phyloP scores from a whole-genome alignment of 2,797 vertebrate species.

The Garrulus glandarius region DNA sequence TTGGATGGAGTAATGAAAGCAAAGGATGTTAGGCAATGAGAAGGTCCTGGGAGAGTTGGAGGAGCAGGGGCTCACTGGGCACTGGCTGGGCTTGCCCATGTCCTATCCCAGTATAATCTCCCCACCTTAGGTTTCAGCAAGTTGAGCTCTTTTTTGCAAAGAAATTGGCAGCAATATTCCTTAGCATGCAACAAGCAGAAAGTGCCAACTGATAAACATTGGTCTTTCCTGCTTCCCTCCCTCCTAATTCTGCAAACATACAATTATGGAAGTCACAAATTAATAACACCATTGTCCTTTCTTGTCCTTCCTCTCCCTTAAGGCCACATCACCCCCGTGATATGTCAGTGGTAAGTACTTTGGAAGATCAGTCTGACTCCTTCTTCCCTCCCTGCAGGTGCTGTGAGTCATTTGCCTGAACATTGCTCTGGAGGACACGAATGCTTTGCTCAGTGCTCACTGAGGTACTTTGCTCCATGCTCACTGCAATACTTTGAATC shows the following conservation, averaged over 20 bases:
- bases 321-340: background rate
- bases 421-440: background rate
- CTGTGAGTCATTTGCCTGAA: constrained; percentile 19
- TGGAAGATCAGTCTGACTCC: constrained; percentile 45
- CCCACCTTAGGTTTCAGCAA: background rate
- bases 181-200: background rate
- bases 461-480: background rate
- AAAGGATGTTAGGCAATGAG: background rate
- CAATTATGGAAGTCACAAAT: background rate
- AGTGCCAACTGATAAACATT: background rate
- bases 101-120: background rate
- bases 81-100: background rate
- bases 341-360: background rate
- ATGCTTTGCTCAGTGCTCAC: background rate
- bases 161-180: background rate
- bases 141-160: background rate
- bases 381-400: constrained; percentile 24
- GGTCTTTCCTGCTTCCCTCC: background rate
- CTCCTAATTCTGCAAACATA: background rate
- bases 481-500: background rate
- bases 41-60: background rate
- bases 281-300: background rate
- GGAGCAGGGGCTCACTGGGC: background rate
- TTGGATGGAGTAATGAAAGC: background rate
- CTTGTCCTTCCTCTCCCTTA: background rate